Conservation (phyloP, 2,797 vertebrate species). For the Sus cebifrons region DNA sequence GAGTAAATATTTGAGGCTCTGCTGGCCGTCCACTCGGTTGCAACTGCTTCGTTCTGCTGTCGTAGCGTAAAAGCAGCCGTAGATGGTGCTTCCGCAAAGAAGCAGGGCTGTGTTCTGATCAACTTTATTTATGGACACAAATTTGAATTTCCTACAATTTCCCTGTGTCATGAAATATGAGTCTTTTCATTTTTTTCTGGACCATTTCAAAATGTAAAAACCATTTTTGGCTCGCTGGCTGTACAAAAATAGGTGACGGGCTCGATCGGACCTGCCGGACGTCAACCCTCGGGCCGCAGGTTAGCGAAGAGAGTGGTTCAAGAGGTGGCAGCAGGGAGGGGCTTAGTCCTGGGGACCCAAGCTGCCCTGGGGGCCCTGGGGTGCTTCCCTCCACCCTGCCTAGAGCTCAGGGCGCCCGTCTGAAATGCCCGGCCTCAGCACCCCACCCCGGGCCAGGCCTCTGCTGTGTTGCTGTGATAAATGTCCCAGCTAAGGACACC, state of each 20-base stretch:
- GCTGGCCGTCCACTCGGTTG: background rate
- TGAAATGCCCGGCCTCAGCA: background rate
- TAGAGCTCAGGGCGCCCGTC: background rate
- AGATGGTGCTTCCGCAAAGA: background rate
- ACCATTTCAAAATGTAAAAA: constrained; percentile 49
- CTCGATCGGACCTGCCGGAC: background rate
- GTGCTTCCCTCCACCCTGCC: background rate
- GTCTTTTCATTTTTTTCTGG: background rate
- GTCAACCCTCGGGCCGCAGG: background rate
- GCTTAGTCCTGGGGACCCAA: background rate
- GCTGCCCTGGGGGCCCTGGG: background rate
- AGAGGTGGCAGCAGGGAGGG: background rate
- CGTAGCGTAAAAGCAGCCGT: background rate
- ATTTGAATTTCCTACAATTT: constrained; percentile 13
- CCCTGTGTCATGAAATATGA: background rate
- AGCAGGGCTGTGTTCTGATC: background rate
- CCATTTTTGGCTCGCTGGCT: background rate
- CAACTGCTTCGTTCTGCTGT: background rate
- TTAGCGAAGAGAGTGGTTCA: background rate
- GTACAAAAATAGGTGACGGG: background rate
- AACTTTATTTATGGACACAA: background rate
- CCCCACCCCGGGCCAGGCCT: background rate
- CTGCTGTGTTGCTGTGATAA: accelerated
- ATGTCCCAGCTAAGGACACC: background rate
- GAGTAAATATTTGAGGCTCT: background rate